These are phyloP conservation scores for Diachrysia chrysitis DNA, from an alignment of 2,888 invertebrate genomes.

Conservation along the genomic window DNA sequence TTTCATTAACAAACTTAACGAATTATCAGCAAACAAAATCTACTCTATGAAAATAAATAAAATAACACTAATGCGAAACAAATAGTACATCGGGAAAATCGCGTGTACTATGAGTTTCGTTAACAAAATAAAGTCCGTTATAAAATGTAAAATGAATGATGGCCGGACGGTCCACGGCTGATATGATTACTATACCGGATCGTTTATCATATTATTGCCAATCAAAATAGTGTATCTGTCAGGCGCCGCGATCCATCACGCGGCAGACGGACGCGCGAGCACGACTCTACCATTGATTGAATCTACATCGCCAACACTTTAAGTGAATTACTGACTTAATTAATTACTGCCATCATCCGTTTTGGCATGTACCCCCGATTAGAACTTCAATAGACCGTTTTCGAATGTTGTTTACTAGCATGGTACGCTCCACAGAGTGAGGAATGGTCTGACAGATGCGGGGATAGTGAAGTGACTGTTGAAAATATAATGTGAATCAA, in stretches of 20 bases:
- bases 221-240: conserved; percentile 89
- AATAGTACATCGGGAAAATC: conserved; percentile 42
- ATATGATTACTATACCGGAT: conserved; percentile 84
- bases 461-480: conserved; percentile 75
- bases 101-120: conserved; percentile 69
- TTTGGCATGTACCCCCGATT: conserved; percentile 70
- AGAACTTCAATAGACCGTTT: conserved; percentile 65
- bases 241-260: conserved; percentile 85
- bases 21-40: conserved; percentile 66
- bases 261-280: conserved; percentile 72
- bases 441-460: conserved; percentile 75
- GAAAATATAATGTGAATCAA: conserved; percentile 82
- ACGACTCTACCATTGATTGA: conserved; percentile 71
- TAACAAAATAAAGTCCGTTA: conserved; percentile 73
- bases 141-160: conserved; percentile 83
- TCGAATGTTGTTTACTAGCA: conserved; percentile 46
- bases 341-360: conserved; percentile 72
- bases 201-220: conserved; percentile 88
- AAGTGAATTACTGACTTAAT: conserved; percentile 73
- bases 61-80: conserved; percentile 62
- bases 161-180: conserved; percentile 80
- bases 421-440: conserved; percentile 54
- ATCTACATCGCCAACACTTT: conserved; percentile 71
- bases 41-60: conserved; percentile 65
- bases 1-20: conserved; percentile 53